Conservation (phyloP, 1,140 invertebrate genomes). For the Mya arenaria region DNA sequence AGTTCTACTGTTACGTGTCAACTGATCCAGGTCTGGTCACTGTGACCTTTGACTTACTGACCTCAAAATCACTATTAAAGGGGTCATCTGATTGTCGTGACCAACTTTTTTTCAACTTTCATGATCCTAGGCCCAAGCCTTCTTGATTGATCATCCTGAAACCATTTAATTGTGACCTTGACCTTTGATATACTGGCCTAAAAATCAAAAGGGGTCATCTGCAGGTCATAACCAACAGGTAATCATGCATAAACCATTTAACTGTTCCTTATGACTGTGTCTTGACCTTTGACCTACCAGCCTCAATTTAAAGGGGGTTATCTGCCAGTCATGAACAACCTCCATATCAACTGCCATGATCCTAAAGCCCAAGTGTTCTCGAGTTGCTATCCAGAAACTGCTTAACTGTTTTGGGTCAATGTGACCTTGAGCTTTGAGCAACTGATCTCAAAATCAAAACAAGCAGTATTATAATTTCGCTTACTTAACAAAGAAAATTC, state of each 20-base stretch:
- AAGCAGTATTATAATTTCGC: slow-evolving; percentile 6
- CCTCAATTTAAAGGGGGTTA: slow-evolving; percentile 13
- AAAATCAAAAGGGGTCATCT: slow-evolving; percentile 12
- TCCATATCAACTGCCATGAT: no score
- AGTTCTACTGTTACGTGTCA: slow-evolving; percentile 10
- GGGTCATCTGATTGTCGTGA: slow-evolving; percentile 9
- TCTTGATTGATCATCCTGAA: no score
- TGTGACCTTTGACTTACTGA: no score
- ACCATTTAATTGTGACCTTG: no score
- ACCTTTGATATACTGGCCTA: no score
- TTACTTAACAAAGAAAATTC: slow-evolving; percentile 4
- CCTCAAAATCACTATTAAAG: slow-evolving; percentile 1
- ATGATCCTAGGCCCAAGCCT: no score
- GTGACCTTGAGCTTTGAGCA: slow-evolving; percentile 1
- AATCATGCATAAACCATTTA: slow-evolving; percentile 11
- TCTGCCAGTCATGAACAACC: slow-evolving; percentile 12
- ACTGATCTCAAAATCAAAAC: slow-evolving; percentile 14
- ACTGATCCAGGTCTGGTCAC: slow-evolving; percentile 11
- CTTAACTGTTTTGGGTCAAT: no score
- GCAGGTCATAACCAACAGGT: slow-evolving; percentile 7
- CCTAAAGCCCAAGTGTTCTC: no score
- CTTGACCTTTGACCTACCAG: slow-evolving; percentile 9
- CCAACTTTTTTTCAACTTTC: slow-evolving; percentile 10
- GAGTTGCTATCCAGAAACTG: no score
- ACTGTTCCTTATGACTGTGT: slow-evolving; percentile 4